Percentiles rank a stretch among this genome's conserved stretches.
Evolutionary conservation across 1,140 invertebrate species (phyloP).

Genomic region (Piezodorus guildinii): DNA sequence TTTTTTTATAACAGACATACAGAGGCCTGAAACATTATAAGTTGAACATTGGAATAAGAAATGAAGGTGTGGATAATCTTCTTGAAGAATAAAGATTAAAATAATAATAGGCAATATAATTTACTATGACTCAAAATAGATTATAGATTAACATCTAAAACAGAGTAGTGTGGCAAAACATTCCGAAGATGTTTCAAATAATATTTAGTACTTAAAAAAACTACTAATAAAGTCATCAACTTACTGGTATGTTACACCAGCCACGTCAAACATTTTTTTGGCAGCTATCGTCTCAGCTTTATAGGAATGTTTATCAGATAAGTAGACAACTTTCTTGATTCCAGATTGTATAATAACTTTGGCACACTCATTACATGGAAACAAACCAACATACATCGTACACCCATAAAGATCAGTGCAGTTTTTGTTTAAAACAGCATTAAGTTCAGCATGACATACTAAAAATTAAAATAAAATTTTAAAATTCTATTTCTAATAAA

Average conservation of each 20-base stretch:
- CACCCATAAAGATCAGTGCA: slow-evolving; percentile 60
- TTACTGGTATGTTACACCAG: slow-evolving; percentile 52
- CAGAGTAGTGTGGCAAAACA: no score
- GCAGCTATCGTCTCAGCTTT: slow-evolving; percentile 59
- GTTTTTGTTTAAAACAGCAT: slow-evolving; percentile 91
- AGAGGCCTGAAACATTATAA: no score
- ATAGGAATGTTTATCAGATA: slow-evolving; percentile 39
- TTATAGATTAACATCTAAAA: no score
- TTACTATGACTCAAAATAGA: no score
- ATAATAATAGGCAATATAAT: no score
- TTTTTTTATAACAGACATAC: no score
- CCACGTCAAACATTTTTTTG: slow-evolving; percentile 66
- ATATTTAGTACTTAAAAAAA: no score
- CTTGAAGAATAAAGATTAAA: no score
- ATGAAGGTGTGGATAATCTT: no score
- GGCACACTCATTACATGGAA: slow-evolving; percentile 94
- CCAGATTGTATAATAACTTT: slow-evolving; percentile 95
- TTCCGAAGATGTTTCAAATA: no score
- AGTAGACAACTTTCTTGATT: slow-evolving; percentile 66
- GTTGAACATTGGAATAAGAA: no score
- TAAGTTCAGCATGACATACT: slow-evolving; percentile 96
- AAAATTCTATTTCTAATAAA: not conserved
- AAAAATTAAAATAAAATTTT: slow-evolving; percentile 33
- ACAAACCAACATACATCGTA: slow-evolving; percentile 74
- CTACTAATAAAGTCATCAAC: not conserved